Base-by-base conservation (phyloP, 2,888 invertebrate species). In the Drosophila niveifrons region DNA sequence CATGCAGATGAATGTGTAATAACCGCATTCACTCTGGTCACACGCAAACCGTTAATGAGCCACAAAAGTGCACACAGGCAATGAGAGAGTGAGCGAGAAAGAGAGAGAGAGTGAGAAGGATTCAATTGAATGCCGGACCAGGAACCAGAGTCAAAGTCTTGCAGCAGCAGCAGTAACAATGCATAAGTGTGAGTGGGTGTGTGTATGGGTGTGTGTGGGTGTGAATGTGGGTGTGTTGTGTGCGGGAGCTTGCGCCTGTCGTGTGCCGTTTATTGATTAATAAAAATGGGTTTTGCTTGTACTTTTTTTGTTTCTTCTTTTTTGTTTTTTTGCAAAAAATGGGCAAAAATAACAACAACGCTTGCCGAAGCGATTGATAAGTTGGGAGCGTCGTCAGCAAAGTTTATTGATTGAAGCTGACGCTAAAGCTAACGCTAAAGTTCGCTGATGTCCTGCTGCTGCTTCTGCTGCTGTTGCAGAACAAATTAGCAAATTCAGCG, bases 1-100 rank as follows among this genome's bases (percentile, higher is more conserved):
- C 46, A 47, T 44, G 47, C 23, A 66, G 46, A 55, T 78, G 85
- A 68, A 83, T 82, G 80, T 68, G 59, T 53, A 70, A 71, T 73
- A 77, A 47, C 80, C 79, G 50, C 77, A 73, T 71, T 68, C 82
- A 83, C 69, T 78, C 80, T 64, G 80, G 78, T 65, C 59, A 56
- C 81, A 74, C 67, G 78, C 81, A 78, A 89, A 77, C 85, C 89
- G 78, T 86, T 89, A 89, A 89, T 89, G 85, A 89, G 87, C 88
- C 89, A 80, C 89, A 85, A 80, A 82, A 80, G 66, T 75, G 82
- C 79, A 80, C 72, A 72, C 64, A 65, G 11, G 17, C 58, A 41
- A 31, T 67, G 62, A 50, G 44, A 48, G 43, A 34, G 9, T 28
- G 10, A 18, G 15, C 29, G 11, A 43, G 36, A 55, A 66, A 31